phyloP scores from a whole-genome alignment of 2,113 vertebrate species.

The Coregonus clupeaformis region DNA sequence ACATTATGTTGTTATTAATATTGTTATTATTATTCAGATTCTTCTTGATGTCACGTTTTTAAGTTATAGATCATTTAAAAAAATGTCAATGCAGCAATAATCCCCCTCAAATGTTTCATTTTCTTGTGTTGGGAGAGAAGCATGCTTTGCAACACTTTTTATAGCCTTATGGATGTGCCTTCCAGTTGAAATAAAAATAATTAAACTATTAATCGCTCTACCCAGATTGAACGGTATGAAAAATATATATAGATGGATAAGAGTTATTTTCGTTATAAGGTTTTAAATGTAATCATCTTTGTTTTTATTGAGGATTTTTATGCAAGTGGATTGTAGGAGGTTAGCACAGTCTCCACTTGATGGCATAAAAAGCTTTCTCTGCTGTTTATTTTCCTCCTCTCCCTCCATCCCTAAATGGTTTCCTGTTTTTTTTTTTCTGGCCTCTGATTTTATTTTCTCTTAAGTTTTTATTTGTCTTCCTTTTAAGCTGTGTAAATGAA shows the following conservation, averaged over 20 bases:
- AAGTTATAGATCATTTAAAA: constrained; percentile 69
- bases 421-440: constrained; percentile 25
- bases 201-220: constrained; percentile 63
- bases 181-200: constrained; percentile 76
- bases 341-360: constrained; percentile 71
- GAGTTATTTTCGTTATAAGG: constrained; percentile 40
- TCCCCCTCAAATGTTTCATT: constrained; percentile 77
- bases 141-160: constrained; percentile 84
- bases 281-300: constrained; percentile 80
- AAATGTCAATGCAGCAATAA: constrained; percentile 89
- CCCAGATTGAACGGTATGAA: constrained; percentile 50
- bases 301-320: constrained; percentile 55
- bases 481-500: too few relatives aligned
- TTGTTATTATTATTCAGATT: constrained; percentile 31
- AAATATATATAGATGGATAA: constrained; percentile 28
- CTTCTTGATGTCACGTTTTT: constrained; percentile 45
- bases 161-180: constrained; percentile 97
- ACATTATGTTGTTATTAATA: constrained; percentile 1
- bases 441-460: too few relatives aligned
- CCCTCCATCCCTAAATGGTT: constrained; percentile 46
- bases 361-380: constrained; percentile 65
- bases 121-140: constrained; percentile 75
- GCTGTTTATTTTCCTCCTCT: constrained; percentile 29
- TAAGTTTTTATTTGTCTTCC: too few relatives aligned
- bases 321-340: constrained; percentile 71